Evolutionary conservation across 2,888 invertebrate species (phyloP).

Genomic region (Oligia strigilis): DNA sequence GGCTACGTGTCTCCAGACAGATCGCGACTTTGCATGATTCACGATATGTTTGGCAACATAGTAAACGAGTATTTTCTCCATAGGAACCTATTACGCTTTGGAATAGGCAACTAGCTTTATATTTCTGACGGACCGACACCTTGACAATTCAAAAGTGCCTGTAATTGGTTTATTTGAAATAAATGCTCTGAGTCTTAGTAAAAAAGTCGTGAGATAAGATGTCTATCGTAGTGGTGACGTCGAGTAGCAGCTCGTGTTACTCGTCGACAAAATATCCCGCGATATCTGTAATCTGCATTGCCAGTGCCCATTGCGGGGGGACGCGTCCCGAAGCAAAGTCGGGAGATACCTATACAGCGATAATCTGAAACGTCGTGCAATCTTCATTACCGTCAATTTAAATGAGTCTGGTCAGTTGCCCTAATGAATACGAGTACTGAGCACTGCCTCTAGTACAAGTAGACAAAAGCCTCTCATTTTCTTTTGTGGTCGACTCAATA

Average conservation of each 20-base stretch:
- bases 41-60: not conserved
- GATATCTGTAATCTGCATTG: not conserved
- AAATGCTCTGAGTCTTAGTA: not conserved
- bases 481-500: not conserved
- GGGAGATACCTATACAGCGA: no score
- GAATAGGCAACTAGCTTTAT: not conserved
- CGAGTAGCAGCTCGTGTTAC: not conserved
- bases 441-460: not conserved
- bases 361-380: not conserved
- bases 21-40: not conserved
- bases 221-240: not conserved
- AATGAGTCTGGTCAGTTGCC: slow-evolving; percentile 3
- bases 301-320: not conserved
- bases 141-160: not conserved
- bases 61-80: not conserved
- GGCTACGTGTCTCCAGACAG: not conserved
- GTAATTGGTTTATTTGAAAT: not conserved
- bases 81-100: not conserved
- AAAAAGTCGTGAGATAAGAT: not conserved
- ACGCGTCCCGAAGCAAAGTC: not conserved
- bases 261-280: not conserved
- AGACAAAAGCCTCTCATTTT: not conserved
- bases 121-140: no score
- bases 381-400: slow-evolving; percentile 12
- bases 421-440: not conserved